Evolutionary conservation across 2,888 invertebrate species (phyloP), one percentile per base, ranked within the genome.

Genomic region (Hypselothyrea guttata): DNA sequence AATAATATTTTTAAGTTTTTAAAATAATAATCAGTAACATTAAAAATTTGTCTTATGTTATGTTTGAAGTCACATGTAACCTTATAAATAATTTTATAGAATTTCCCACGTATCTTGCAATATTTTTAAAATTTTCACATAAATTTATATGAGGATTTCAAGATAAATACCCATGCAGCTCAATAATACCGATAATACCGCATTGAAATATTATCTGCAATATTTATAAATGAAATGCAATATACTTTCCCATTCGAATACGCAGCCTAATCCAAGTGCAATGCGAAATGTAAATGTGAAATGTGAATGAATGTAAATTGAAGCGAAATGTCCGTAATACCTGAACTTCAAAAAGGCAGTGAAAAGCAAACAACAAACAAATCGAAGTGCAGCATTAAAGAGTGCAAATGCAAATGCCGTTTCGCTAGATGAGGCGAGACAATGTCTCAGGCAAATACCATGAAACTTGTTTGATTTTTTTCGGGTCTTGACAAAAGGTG

Each of bases 401-500:
- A n/a, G 22, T 7, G 16, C 51, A 58, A 57, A 57, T 55, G 52
- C 61, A 58, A 55, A 58, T 61, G 54, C 18, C 47, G 27, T 45
- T 46, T 40, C 30, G 41, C 44, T 47, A 48, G 54, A 49, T 48
- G 30, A n/a, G 38, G 45, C 22, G 60, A 48, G 63, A 52, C 64
- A 70, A 2, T 22, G 22, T 22, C 22, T 22, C 5, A 22, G 22
- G 22, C 22, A 73, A 72, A 66, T 69, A 63, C 60, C 60, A 53
- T 58, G 47, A 72, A 81, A 85, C 79, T 66, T 30, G 78, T 84
- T 79, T 37, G 12, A 4, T 37, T 15, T 16, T 30, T 31, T 44
- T 45, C 71, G 9, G 48, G 33, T 40, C 13, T 18, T 12, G 11
- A 27, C 18, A 16, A 18, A 33, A 30, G 41, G 18, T 35, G 28